These are phyloP conservation scores for Hyaena hyaena DNA, from an alignment of 2,113 vertebrate species.

Conservation along the genomic window DNA sequence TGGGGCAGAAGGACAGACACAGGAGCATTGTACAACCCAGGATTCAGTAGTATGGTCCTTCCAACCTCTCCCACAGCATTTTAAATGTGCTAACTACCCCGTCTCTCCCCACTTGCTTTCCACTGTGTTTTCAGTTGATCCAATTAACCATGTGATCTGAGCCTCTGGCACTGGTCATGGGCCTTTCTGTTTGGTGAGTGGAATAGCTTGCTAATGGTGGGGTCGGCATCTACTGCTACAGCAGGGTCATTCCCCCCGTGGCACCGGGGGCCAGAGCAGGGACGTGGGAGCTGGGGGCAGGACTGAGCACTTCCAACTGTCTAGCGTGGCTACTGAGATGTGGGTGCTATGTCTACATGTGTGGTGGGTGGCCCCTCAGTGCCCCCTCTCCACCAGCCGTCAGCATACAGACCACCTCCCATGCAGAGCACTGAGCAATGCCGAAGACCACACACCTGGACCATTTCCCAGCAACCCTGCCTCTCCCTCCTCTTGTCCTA, in stretches of 20 bases:
- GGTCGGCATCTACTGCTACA: background rate
- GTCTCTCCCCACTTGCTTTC: background rate
- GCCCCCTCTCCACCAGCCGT: no score
- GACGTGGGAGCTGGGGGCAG: background rate
- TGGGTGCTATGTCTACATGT: background rate
- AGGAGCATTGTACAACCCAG: fast-evolving
- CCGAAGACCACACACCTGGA: background rate
- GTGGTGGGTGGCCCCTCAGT: background rate
- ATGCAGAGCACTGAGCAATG: background rate
- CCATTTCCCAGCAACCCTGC: background rate
- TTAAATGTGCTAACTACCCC: background rate
- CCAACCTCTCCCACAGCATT: fast-evolving
- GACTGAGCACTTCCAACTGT: background rate
- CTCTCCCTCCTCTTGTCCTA: background rate
- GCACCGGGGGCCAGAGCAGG: background rate
- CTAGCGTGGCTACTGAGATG: background rate
- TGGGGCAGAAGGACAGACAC: background rate
- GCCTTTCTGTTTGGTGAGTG: background rate
- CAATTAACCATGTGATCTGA: background rate
- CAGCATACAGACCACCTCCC: background rate
- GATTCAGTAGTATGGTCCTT: no score
- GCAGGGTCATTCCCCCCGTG: background rate
- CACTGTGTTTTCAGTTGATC: background rate
- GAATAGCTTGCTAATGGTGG: fast-evolving
- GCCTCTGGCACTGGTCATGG: background rate